phyloP scores from a whole-genome alignment of 2,888 invertebrate species.

The Crioceris asparagi region DNA sequence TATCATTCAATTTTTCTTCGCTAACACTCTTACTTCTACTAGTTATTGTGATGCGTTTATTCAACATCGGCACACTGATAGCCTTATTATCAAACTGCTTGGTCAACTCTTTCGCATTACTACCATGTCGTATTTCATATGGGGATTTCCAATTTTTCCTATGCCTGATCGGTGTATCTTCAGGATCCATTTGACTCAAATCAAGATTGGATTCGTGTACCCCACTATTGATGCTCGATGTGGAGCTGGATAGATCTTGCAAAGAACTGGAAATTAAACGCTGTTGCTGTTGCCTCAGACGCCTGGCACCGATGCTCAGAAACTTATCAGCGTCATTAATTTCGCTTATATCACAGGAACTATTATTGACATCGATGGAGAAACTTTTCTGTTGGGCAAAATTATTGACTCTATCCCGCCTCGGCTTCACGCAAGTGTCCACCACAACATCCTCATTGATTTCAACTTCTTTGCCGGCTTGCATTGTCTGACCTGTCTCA shows the following conservation, averaged over 20 bases:
- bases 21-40: conserved; percentile 31
- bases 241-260: conserved; percentile 37
- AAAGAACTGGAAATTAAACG: conserved; percentile 29
- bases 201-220: conserved; percentile 36
- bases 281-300: conserved; percentile 27
- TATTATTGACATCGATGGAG: conserved; percentile 32
- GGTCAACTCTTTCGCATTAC: conserved; percentile 46
- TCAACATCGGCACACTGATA: conserved; percentile 31
- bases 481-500: conserved; percentile 29
- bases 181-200: conserved; percentile 32
- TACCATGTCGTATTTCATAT: conserved; percentile 54
- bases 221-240: conserved; percentile 35
- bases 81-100: conserved; percentile 52
- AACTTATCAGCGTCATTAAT: conserved; percentile 28
- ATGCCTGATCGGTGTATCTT: conserved; percentile 28
- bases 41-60: conserved; percentile 19
- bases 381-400: conserved; percentile 33
- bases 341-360: conserved; percentile 24
- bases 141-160: conserved; percentile 64
- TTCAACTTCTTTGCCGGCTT: conserved; percentile 24
- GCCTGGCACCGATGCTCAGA: conserved; percentile 28
- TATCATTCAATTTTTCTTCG: conserved; percentile 27
- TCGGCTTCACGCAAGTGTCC: conserved; percentile 17
- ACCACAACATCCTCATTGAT: too few relatives aligned
- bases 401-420: conserved; percentile 25